Percentiles rank a stretch among this genome's conserved stretches.
Evolutionary conservation across 2,888 invertebrate species (phyloP).

Genomic region (Ophion slaviceki): DNA sequence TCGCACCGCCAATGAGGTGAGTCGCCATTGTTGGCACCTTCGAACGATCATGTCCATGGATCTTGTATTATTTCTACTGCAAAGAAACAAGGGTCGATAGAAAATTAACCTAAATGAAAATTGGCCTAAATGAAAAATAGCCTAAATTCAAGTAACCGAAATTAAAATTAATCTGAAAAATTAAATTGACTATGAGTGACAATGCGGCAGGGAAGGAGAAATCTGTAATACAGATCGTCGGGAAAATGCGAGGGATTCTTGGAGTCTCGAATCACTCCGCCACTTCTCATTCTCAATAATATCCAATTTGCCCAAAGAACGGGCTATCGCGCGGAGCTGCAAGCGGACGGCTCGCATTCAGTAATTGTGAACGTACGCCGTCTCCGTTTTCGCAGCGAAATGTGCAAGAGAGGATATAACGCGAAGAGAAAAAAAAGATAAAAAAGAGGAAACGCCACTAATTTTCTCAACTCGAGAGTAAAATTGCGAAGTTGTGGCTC

Average conservation of each 20-base stretch:
- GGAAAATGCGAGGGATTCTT: background rate
- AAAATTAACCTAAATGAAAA: no score
- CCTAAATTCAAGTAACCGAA: no score
- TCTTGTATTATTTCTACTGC: no score
- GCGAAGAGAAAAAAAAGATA: background rate
- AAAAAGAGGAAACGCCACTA: slow-evolving; percentile 34
- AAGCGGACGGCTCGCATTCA: slow-evolving; percentile 35
- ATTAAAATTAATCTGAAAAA: no score
- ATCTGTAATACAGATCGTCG: no score
- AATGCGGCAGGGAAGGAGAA: no score
- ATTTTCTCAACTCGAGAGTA: slow-evolving; percentile 54
- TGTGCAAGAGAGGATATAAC: background rate
- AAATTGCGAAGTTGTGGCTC: slow-evolving; percentile 40
- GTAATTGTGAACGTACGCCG: slow-evolving; percentile 29
- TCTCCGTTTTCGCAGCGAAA: slow-evolving; percentile 10
- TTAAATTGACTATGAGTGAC: no score
- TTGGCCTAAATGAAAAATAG: no score
- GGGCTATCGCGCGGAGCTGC: slow-evolving; percentile 27
- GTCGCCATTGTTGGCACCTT: no score
- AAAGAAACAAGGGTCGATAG: no score
- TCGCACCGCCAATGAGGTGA: no score
- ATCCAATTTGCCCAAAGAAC: slow-evolving; percentile 57
- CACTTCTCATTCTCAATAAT: slow-evolving; percentile 54
- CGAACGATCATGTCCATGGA: no score
- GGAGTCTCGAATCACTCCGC: slow-evolving; percentile 7